Conservation (phyloP, 1,140 invertebrate genomes). For the Micrasema minimum region DNA sequence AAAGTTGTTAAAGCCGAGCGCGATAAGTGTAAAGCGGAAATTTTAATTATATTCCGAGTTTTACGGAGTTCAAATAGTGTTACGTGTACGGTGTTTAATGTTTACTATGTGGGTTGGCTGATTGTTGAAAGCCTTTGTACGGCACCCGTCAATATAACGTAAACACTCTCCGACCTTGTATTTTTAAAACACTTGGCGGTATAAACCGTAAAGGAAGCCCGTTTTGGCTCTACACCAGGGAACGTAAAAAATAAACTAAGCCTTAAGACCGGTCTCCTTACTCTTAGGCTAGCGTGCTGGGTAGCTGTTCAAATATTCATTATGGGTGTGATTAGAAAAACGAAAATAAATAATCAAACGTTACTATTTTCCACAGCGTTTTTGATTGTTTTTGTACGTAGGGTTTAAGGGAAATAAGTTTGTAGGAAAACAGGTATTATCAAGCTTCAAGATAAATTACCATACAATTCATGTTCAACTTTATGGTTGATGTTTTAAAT, state of each 20-base stretch:
- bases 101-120: constrained; percentile 4
- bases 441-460: too few species aligned
- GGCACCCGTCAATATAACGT: not conserved
- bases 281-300: constrained; percentile 14
- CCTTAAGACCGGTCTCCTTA: not conserved
- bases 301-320: constrained; percentile 18
- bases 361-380: too few species aligned
- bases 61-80: constrained; percentile 3
- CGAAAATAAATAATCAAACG: constrained; percentile 16
- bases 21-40: constrained; percentile 22
- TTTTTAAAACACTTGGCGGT: constrained; percentile 16
- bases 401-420: too few species aligned
- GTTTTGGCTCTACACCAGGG: not conserved
- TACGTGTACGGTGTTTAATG: constrained; percentile 14
- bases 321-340: constrained; percentile 16
- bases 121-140: not conserved
- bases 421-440: too few species aligned
- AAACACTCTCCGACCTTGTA: constrained; percentile 21
- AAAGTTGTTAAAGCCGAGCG: constrained; percentile 5
- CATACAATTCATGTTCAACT: too few species aligned
- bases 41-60: constrained; percentile 25
- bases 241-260: not conserved
- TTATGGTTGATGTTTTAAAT: too few species aligned
- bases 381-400: too few species aligned
- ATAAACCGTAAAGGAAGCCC: not conserved